A percentile compares a stretch with the other conserved stretches of the same genome.
These are phyloP conservation scores for Luidia sarsii DNA, from an alignment of 53 echinoderm and acorn worm species.

Conservation along the genomic window DNA sequence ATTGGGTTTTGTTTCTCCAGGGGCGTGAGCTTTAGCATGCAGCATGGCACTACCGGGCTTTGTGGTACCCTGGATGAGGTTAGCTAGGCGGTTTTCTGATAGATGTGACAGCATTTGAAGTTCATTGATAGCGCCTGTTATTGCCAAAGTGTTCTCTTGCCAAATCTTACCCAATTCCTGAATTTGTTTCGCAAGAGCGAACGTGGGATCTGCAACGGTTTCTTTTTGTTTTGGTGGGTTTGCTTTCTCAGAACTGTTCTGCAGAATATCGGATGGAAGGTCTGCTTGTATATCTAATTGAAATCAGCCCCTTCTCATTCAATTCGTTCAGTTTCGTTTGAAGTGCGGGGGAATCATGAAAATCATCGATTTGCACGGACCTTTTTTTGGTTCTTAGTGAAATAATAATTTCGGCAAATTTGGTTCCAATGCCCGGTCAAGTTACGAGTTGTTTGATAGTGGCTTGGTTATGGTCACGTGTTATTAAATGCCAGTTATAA, in stretches of 20 bases:
- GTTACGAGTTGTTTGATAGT: constrained; percentile 13
- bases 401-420: constrained; percentile 1
- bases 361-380: neutral
- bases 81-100: neutral
- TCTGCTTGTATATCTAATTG: too few relatives aligned
- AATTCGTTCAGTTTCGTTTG: constrained; percentile 15
- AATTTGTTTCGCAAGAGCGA: too few relatives aligned
- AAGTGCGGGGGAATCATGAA: constrained; percentile 17
- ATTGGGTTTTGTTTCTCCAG: too few relatives aligned
- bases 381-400: neutral
- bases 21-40: too few relatives aligned
- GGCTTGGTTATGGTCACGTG: neutral
- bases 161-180: too few relatives aligned
- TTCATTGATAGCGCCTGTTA: neutral
- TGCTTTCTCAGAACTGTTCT: too few relatives aligned
- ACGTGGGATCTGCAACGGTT: neutral
- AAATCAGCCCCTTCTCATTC: neutral
- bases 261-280: too few relatives aligned
- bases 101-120: neutral
- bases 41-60: neutral
- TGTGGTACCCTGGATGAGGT: neutral
- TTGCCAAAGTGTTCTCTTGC: neutral
- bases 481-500: too few relatives aligned
- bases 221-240: neutral
- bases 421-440: too few relatives aligned